Evolutionary conservation across 2,888 invertebrate species (phyloP).

Genomic region (Chrysolina oricalcia): DNA sequence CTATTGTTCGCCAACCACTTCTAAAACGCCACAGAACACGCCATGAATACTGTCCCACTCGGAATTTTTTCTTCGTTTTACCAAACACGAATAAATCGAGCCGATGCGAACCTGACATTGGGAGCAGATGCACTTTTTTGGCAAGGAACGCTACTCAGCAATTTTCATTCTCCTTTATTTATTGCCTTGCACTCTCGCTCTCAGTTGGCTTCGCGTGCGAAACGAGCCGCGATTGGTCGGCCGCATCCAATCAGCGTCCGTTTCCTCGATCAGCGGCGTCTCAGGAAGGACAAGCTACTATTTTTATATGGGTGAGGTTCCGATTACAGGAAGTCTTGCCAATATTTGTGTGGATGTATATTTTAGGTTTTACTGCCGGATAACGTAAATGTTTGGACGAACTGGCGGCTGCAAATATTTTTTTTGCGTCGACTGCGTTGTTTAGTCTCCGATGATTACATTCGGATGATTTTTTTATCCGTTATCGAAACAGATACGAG

Average conservation of each 20-base stretch:
- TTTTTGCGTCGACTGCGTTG: conserved; percentile 11
- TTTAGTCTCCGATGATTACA: conserved; percentile 21
- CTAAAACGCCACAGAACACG: neutral
- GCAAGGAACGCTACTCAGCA: conserved; percentile 28
- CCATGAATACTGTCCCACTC: neutral
- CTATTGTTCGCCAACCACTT: neutral
- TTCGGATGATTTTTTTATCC: neutral
- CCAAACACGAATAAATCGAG: conserved; percentile 21
- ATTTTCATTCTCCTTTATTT: conserved; percentile 45
- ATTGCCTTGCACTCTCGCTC: conserved; percentile 46
- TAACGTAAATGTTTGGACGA: conserved; percentile 22
- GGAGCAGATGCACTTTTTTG: conserved; percentile 46
- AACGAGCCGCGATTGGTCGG: conserved; percentile 40
- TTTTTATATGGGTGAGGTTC: conserved; percentile 39
- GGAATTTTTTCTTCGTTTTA: neutral
- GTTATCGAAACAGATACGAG: conserved; percentile 3
- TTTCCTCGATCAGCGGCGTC: conserved; percentile 50
- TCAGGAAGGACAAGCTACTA: conserved; percentile 46
- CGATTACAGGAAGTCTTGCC: conserved; percentile 34
- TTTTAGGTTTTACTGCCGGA: conserved; percentile 15
- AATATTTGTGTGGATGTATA: conserved; percentile 30
- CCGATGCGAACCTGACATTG: conserved; percentile 35
- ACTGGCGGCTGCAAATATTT: conserved; percentile 21
- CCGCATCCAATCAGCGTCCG: conserved; percentile 42
- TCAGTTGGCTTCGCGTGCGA: conserved; percentile 32